Conservation (phyloP, 1,140 invertebrate species). For the Conopomorpha cramerella region DNA sequence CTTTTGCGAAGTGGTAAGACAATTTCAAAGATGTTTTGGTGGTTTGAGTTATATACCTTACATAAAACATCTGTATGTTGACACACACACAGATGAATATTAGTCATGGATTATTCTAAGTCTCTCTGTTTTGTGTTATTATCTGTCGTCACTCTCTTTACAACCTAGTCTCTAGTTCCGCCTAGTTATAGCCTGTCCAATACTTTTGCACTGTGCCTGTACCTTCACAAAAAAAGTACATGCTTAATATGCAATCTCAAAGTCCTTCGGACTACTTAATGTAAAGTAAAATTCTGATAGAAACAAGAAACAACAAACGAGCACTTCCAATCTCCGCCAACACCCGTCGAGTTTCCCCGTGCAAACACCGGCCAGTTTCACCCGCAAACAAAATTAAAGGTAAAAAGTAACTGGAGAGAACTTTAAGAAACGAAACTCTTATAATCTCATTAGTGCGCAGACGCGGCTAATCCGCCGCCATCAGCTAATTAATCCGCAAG, state of each 20-base stretch:
- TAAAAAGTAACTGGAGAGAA: conserved; percentile 46
- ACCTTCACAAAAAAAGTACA: not conserved
- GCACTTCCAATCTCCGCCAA: too few species aligned
- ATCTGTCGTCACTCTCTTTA: too few species aligned
- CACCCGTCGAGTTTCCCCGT: too few species aligned
- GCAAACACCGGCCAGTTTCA: conserved; percentile 1
- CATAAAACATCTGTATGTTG: too few species aligned
- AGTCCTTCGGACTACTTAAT: not conserved
- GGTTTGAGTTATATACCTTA: too few species aligned
- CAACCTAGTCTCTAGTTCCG: too few species aligned
- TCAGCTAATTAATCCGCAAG: conserved; percentile 57
- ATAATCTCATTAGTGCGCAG: conserved; percentile 52
- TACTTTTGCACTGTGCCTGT: not conserved
- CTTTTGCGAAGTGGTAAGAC: not conserved
- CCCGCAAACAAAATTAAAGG: conserved; percentile 39
- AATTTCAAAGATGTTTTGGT: too few species aligned
- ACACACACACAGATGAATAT: too few species aligned
- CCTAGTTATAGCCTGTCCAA: too few species aligned
- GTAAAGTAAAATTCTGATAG: not conserved
- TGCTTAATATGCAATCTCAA: not conserved
- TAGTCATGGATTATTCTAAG: too few species aligned
- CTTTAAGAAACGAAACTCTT: conserved; percentile 47
- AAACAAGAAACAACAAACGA: too few species aligned
- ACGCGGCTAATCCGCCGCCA: conserved; percentile 47
- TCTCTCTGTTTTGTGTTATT: too few species aligned